Base-by-base conservation (phyloP, 2,113 vertebrate genomes). In the Bambusicola thoracicus region DNA sequence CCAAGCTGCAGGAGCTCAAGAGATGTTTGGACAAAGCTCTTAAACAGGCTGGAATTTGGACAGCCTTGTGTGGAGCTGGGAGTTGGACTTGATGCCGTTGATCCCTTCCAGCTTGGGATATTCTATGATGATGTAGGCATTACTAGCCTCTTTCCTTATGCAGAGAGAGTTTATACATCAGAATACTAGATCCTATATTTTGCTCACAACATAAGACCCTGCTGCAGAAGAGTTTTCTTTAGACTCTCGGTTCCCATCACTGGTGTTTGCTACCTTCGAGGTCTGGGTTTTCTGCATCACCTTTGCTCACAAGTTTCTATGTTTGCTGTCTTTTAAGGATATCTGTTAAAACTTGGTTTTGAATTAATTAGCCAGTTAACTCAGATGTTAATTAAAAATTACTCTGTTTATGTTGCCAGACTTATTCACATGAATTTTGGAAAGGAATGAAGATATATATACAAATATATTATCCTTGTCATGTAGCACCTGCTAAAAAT, bases 141-240 rank as follows among this genome's bases (percentile, higher is more conserved):
- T 73, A 63, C 20, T 14, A 41, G 48, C 44, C 70, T 76, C 40
- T 80, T 69, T 7, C 4, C 29, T 84, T 29, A 24, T 16, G 6
- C 5, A 16, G 29, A 40, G 27, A 16, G 32, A 85, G 41, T 14
- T 73, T 40, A 48, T 15, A 68, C 78, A 41, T 7, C n/a, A n/a
- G 36, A 68, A 24, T 13, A 13, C 29, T 17, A 8, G 30, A 78
- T 68, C 34, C 12, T 9, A 5, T 81, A 85, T 24, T 56, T 20
- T 48, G 34, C 16, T 76, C 32, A 17, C 3, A 13, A 9, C 2
- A 0, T 40, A n/a, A 38, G 16, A 76, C 8, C 20, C 17, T 70
- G 66, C 18, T 53, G 53, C 30, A 38, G 24, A 56, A 51, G 2
- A 68, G 36, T 16, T 62, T 49, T 36, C 30, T 9, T 83, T 36